These are phyloP conservation scores for Aplysia californica DNA, from an alignment of 1,140 invertebrate genomes.

Conservation along the genomic window DNA sequence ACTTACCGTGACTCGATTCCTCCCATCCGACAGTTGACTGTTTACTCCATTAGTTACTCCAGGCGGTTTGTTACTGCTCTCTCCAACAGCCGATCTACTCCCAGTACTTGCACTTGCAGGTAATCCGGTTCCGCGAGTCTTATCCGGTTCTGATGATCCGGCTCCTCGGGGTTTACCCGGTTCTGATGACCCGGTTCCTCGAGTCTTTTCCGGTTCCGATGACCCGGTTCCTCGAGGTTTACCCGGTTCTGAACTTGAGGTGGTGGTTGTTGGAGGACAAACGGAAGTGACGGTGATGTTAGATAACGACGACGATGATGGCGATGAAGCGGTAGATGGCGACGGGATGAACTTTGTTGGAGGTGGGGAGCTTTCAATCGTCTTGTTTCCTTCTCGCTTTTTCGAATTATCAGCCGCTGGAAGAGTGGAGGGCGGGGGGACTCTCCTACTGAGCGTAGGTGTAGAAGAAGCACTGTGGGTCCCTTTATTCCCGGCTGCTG, in stretches of 20 bases:
- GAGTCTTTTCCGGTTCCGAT: background rate
- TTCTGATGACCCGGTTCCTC: background rate
- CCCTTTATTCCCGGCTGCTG: background rate
- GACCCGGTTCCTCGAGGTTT: background rate
- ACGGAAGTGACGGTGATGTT: too few relatives aligned
- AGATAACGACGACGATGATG: too few relatives aligned
- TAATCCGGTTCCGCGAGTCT: background rate
- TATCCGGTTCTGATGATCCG: background rate
- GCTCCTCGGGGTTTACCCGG: background rate
- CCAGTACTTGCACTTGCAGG: background rate
- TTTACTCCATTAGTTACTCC: background rate
- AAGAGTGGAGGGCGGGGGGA: background rate
- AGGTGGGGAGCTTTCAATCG: too few relatives aligned
- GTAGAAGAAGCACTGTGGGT: background rate
- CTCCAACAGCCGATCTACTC: too few relatives aligned
- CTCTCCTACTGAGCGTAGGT: background rate
- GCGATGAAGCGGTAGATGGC: too few relatives aligned
- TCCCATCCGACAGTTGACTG: background rate
- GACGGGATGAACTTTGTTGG: too few relatives aligned
- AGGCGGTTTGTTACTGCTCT: too few relatives aligned
- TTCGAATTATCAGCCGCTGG: background rate
- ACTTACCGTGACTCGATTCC: background rate
- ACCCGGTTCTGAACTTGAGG: too few relatives aligned
- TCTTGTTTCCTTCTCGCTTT: too few relatives aligned
- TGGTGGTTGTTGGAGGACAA: too few relatives aligned